Evolutionary conservation across 2,888 invertebrate genomes (phyloP), one percentile per base, ranked within the genome.

Genomic region (Chouioia cunea): DNA sequence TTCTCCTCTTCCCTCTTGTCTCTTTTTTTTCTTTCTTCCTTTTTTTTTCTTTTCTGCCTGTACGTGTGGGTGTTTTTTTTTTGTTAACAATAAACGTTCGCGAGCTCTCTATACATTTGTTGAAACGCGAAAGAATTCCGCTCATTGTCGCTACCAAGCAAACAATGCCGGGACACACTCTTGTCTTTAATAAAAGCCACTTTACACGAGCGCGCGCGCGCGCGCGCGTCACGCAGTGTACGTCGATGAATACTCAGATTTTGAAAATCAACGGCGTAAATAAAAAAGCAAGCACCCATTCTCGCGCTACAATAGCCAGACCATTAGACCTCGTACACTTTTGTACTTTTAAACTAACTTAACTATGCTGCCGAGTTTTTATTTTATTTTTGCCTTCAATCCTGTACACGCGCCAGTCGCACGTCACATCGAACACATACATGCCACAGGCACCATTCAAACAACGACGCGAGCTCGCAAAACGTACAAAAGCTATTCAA

Each of bases 81-180:
- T 58, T 80, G 78, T 75, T 71, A 79, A 79, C 77, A 76, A 78
- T 79, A 78, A 76, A 74, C 78, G 74, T 74, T 70, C 73, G 63
- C 58, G 48, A 54, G 70, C 47, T 71, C 36, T 27, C 57, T 70
- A 74, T 67, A 71, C 75, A 78, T 81, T 82, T 83, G 82, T 83
- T 83, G 79, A 76, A 77, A 72, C 73, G 76, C 73, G 73, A 73
- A 81, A 80, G 82, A 83, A 83, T 83, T 81, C 80, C 80, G 74
- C 69, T 75, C 80, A 83, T 83, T 83, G 84, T 83, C 77, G 79
- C 66, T 4, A 46, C 0, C 52, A 54, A 22, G 44, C 59, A 73
- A 73, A 73, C 73, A 73, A 73, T 62, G 52, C 65, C 36, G 12
- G 54, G 44, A 43, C 44, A n/a, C 48, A 15, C 8, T 36, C 58